phyloP scores from a whole-genome alignment of 2,888 invertebrate genomes.

The Theristus sp. region DNA sequence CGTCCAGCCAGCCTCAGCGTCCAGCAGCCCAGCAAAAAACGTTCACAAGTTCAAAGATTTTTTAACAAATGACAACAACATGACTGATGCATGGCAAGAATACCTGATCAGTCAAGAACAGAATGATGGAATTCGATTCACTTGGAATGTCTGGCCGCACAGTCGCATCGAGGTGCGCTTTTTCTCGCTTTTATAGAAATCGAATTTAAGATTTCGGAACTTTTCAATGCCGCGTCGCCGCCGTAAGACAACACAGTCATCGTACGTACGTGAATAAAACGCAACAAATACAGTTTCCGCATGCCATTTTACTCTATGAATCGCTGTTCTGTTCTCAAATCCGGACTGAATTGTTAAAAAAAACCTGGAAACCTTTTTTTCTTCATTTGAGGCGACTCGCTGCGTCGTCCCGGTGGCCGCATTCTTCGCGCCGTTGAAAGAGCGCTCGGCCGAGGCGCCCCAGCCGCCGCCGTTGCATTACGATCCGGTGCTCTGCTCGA shows the following conservation, averaged over 20 bases:
- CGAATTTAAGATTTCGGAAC: too few species aligned
- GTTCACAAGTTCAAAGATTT: too few species aligned
- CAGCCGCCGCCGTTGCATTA: slow-evolving; percentile 78
- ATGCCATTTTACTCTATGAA: too few species aligned
- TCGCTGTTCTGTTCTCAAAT: not conserved
- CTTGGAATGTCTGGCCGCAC: slow-evolving; percentile 98
- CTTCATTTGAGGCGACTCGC: slow-evolving; percentile 57
- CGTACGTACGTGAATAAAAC: too few species aligned
- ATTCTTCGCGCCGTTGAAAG: slow-evolving; percentile 74
- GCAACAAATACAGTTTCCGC: too few species aligned
- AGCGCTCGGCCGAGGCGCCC: slow-evolving; percentile 38
- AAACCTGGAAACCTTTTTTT: not conserved
- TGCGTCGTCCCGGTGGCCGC: slow-evolving; percentile 85
- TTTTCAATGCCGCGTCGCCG: too few species aligned
- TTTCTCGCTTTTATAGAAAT: too few species aligned
- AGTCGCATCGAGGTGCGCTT: slow-evolving; percentile 87
- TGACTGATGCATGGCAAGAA: slow-evolving; percentile 53
- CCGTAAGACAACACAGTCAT: too few species aligned
- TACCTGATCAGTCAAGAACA: slow-evolving; percentile 95
- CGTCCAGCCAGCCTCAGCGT: too few species aligned
- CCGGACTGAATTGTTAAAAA: not conserved
- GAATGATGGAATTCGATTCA: slow-evolving; percentile 81
- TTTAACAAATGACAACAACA: too few species aligned
- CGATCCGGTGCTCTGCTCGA: slow-evolving; percentile 85
- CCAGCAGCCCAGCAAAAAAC: too few species aligned